A percentile compares a stretch with the other conserved stretches of the same genome.
Evolutionary conservation across 2,113 vertebrate species (phyloP).

Genomic region (Campylorhamphus procurvoides): DNA sequence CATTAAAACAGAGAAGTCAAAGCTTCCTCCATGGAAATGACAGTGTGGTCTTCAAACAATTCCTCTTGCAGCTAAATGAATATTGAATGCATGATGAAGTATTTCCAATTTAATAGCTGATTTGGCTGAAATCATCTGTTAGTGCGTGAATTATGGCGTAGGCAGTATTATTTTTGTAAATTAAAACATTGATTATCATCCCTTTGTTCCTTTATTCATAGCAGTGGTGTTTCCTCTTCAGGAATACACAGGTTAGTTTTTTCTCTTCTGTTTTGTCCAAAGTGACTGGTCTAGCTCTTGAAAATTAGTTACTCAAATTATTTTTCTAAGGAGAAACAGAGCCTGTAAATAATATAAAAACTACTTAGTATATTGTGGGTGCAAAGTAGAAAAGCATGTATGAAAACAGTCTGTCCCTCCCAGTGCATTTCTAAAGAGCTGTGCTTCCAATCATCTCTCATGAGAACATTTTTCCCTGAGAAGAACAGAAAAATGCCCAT

Average conservation of each 20-base stretch:
- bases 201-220: not conserved
- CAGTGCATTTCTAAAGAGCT: not conserved
- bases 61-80: not conserved
- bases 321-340: conserved; percentile 8
- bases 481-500: not conserved
- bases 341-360: not conserved
- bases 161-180: not conserved
- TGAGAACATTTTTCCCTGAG: not conserved
- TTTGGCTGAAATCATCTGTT: not conserved
- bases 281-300: not conserved
- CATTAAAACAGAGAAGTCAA: not conserved
- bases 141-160: not conserved
- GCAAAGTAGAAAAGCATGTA: conserved; percentile 17
- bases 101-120: not conserved
- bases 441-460: not conserved
- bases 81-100: not conserved
- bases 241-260: not conserved
- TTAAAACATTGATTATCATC: not conserved
- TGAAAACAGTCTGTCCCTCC: not conserved
- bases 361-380: not conserved
- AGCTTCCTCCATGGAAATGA: not conserved
- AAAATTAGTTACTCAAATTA: not conserved
- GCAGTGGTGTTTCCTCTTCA: not conserved
- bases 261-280: not conserved
- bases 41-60: not conserved